Base-by-base conservation (phyloP, 2,888 invertebrate species). In the Lutraria lutraria region DNA sequence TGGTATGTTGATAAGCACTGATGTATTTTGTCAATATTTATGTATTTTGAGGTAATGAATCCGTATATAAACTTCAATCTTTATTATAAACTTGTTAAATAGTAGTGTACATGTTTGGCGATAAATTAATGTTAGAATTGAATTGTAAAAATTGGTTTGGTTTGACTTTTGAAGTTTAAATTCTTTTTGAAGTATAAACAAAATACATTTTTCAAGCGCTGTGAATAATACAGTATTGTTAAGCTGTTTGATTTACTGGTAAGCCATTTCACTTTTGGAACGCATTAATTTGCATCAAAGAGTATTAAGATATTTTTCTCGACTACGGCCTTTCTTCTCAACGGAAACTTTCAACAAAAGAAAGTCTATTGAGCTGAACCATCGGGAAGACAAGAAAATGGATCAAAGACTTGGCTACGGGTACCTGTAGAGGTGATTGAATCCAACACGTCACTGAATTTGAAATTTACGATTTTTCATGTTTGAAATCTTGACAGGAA, bases 381-480 rank as follows among this genome's bases (percentile, higher is more conserved):
- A 76, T 31, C 34, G 76, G 16, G 25, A 76, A 31, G 76, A 76
- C 31, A 76, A 19, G 34, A 76, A 76, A 25, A 8, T 76, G 21
- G 85, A 85, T 85, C 85, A 85, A 85, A 85, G 76, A 15, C 34
- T 76, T 76, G 8, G 16, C 34, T 76, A 76, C 19, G 34, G 76
- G 31, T 76, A 34, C 6, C 34, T 34, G 29, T 6, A 76, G 76
- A 76, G 76, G 76, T 76, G 76, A 31, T 76, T 34, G 34, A 19
- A 76, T n/a, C 76, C 6, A 76, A 81, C 56, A 85, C 81, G 83
- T 83, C 87, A 87, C 60, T 54, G 60, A 52, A 54, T 53, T 76
- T 87, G 79, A 89, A 90, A 90, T 89, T 90, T 90, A 90, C 90
- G 90, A 90, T 84, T 54, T 82, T 60, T 87, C 81, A 85, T 85